These are phyloP conservation scores for Tricholaema leucomelas DNA, from an alignment of 2,113 vertebrate genomes.

Conservation along the genomic window DNA sequence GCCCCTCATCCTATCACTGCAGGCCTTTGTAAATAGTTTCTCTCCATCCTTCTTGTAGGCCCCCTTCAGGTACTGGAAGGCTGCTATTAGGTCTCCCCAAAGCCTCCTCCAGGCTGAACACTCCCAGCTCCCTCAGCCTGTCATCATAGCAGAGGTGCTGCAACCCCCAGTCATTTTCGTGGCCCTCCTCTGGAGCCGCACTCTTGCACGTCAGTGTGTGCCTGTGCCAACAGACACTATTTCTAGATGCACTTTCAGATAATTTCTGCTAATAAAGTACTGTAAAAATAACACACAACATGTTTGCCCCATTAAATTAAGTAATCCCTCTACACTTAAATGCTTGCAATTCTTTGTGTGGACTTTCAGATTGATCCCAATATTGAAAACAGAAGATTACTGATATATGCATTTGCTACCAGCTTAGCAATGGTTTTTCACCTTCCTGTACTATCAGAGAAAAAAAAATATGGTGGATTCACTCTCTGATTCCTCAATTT, in stretches of 20 bases:
- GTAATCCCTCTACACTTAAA: background rate
- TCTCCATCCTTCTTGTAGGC: too few species aligned
- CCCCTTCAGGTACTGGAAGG: too few species aligned
- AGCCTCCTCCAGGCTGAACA: too few species aligned
- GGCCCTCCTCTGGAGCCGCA: background rate
- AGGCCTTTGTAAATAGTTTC: too few species aligned
- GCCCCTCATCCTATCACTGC: too few species aligned
- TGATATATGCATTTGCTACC: background rate
- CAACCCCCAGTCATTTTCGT: too few species aligned
- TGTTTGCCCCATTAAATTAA: background rate
- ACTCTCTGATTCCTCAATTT: background rate
- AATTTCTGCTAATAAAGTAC: background rate
- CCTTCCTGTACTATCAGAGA: background rate
- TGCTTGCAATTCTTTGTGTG: background rate
- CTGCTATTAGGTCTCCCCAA: too few species aligned
- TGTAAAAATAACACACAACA: background rate
- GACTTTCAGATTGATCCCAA: background rate
- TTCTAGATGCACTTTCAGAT: background rate
- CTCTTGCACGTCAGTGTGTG: accelerated
- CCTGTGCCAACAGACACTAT: background rate
- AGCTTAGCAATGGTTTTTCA: background rate
- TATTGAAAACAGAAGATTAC: background rate
- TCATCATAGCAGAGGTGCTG: too few species aligned
- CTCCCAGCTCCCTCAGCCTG: too few species aligned
- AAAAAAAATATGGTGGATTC: background rate